A percentile compares a stretch with the other conserved stretches of the same genome.
Evolutionary conservation across 2,888 invertebrate genomes (phyloP).

Genomic region (Dasysyrphus tricinctus): DNA sequence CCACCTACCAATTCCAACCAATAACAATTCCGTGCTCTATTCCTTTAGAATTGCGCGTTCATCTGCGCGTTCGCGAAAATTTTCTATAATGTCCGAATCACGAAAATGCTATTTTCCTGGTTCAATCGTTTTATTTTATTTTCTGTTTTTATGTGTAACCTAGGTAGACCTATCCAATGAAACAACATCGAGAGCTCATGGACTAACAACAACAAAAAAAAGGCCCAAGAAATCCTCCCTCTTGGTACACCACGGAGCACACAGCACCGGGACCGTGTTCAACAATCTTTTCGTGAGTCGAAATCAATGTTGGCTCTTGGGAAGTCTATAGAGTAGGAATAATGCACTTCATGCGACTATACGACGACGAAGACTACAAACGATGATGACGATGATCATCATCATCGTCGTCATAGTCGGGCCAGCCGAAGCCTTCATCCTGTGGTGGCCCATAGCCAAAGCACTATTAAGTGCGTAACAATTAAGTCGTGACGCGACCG

Average conservation of each 20-base stretch:
- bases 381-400: constrained; percentile 51
- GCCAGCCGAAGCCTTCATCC: constrained; percentile 27
- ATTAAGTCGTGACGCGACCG: constrained; percentile 74
- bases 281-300: constrained; percentile 75
- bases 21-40: constrained; percentile 51
- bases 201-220: constrained; percentile 12
- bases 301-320: constrained; percentile 63
- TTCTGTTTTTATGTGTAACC: constrained; percentile 42
- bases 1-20: constrained; percentile 53
- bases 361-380: constrained; percentile 29
- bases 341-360: constrained; percentile 45
- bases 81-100: constrained; percentile 74
- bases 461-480: constrained; percentile 71
- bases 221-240: constrained; percentile 33
- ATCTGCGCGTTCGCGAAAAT: constrained; percentile 64
- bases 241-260: constrained; percentile 20
- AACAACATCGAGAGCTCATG: constrained; percentile 14
- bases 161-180: constrained; percentile 40
- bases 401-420: constrained; percentile 35
- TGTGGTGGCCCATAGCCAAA: constrained; percentile 32
- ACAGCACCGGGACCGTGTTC: constrained; percentile 58
- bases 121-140: constrained; percentile 65
- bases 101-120: constrained; percentile 74
- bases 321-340: constrained; percentile 37
- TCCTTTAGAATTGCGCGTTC: constrained; percentile 37